Percentiles rank a stretch among this genome's conserved stretches.
phyloP scores from a whole-genome alignment of 2,113 vertebrate genomes.

The Triplophysa dalaica region DNA sequence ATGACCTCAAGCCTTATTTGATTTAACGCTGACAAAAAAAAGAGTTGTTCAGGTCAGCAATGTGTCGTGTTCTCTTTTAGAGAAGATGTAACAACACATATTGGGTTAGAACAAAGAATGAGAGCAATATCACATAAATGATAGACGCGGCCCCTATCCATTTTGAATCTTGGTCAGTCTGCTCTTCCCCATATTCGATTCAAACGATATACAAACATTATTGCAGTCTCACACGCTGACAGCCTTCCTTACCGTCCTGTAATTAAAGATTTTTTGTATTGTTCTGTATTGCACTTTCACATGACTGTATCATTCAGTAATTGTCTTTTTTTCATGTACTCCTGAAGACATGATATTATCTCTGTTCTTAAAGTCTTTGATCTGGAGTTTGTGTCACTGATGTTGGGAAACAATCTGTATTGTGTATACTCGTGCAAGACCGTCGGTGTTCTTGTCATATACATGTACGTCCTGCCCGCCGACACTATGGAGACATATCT shows the following conservation, averaged over 20 bases:
- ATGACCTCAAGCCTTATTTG: slow-evolving; percentile 16
- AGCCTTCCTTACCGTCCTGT: slow-evolving; percentile 45
- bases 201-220: not conserved
- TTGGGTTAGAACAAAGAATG: slow-evolving; percentile 1
- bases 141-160: not conserved
- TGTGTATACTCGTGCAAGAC: slow-evolving; percentile 66
- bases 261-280: slow-evolving; percentile 50
- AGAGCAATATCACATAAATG: slow-evolving; percentile 30
- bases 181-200: slow-evolving; percentile 18
- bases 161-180: slow-evolving; percentile 1
- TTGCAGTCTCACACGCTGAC: slow-evolving; percentile 24
- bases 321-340: slow-evolving; percentile 48
- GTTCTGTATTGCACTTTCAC: slow-evolving; percentile 54
- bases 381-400: slow-evolving; percentile 62
- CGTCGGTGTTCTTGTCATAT: slow-evolving; percentile 61
- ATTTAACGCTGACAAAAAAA: not conserved
- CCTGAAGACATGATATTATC: slow-evolving; percentile 48
- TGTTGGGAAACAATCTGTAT: slow-evolving; percentile 64
- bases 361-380: slow-evolving; percentile 50
- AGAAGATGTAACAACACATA: not conserved
- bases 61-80: slow-evolving; percentile 16
- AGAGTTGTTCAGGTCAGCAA: not conserved
- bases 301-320: slow-evolving; percentile 40
- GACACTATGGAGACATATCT: slow-evolving; percentile 74
- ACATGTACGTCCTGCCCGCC: slow-evolving; percentile 69